Evolutionary conservation across 2,797 vertebrate species (phyloP), one percentile per base, ranked within the genome.

Genomic region (Tolypeutes matacus): DNA sequence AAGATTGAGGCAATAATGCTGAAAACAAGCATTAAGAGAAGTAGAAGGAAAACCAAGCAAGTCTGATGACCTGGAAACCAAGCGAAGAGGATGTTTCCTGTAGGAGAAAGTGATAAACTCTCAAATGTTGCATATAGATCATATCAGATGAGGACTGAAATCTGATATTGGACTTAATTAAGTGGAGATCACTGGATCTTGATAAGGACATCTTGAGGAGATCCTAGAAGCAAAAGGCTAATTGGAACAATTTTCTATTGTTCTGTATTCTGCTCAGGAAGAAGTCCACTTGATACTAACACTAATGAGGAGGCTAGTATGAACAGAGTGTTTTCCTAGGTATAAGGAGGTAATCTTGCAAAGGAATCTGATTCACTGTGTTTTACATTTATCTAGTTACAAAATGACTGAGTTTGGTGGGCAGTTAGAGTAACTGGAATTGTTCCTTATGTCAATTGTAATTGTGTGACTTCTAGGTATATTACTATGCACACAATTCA

Each of bases 101-200:
- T 5, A 80, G 13, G 34, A 17, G 2, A 42, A 56, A 83, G 23
- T 0, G 11, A 76, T 4, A n/a, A 62, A 25, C 23, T n/a, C 2
- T 8, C 6, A 82, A 51, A 53, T 29, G 20, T 21, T 69, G 5
- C 13, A 62, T 0, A 13, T 12, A 62, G 15, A 69, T 17, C 49
- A 51, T 36, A 36, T 53, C 34, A 13, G 7, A 62, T n/a, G 10
- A 80, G 31, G 10, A 36, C 12, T 23, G 42, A 31, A 23, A 29
- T 7, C 7, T 17, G 56, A 49, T 29, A 23, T 1, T 15, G 49
- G 21, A 23, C 56, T 46, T 3, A 42, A 15, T 4, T 2, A 42
- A 0, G 1, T 4, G 23, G 29, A 56, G 4, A 0, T 15, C 17
- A 5, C 4, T 56, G 7, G 51, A 36, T 0, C 27, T n/a, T 14